Base-by-base conservation (phyloP, 1,140 invertebrate genomes). In the Vanessa tameamea region DNA sequence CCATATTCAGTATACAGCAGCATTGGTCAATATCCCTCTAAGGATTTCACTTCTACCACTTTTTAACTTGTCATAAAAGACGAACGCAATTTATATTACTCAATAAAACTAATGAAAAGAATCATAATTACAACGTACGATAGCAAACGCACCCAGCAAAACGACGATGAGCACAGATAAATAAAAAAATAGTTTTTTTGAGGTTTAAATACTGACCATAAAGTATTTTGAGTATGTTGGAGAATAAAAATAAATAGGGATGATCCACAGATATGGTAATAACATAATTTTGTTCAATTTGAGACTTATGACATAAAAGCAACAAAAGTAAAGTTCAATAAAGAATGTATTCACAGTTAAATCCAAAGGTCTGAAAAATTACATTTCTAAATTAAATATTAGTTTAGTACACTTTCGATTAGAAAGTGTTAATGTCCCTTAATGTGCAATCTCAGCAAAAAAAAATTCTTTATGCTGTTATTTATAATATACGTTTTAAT, bases 1-100 rank as follows among this genome's bases (percentile, higher is more conserved):
- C 96, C 96, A 97, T 97, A 94, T 94, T 95, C 93, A 91, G 87
- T 88, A 81, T 84, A 90, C 86, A 89, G 86, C 87, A 87, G 87
- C 92, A 93, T 93, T 92, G 87, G 92, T 86, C 83, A 87, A 76
- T 81, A 87, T 86, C 83, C 82, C 85, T 72, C 69, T 65, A 76
- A 86, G 83, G 84, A 85, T 83, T 85, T 88, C 86, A 90, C 86
- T 81, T 81, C 66, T 73, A 81, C 69, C 87, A 90, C 87, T 86
- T 82, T 78, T 71, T 64, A 80, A 82, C 76, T 84, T 81, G 76
- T 81, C 82, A 83, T 83, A 73, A 72, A 78, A 64, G 50, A 81
- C 64, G 37, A 73, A 73, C 47, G 69, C 61, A 61, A 64, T 65
- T 72, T 67, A 79, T 86, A 80, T 81, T 82, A 82, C 75, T 83